Base-by-base conservation (phyloP, 2,797 vertebrate genomes). In the Zonotrichia albicollis region DNA sequence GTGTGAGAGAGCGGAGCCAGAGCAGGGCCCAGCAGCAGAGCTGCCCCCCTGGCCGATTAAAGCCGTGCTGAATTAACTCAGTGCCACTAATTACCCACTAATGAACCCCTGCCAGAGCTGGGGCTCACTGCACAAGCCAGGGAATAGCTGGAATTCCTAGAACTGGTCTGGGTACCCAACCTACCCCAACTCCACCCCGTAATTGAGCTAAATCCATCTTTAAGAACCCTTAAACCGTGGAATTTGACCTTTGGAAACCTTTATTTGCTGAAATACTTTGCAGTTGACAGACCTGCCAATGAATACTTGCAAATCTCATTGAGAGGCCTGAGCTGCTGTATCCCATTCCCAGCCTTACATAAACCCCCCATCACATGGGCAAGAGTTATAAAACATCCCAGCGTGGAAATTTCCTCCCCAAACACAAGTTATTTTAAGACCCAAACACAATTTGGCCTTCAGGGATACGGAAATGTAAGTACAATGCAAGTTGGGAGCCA, bases 91-190 rank as follows among this genome's bases (percentile, higher is more conserved):
- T 68, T 55, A 38, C 42, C 34, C 66, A 66, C 75, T 55, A 65
- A 65, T 22, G 58, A 60, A 23, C 10, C 66, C 62, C 72, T 79
- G 77, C 71, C 88, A 94, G 61, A 51, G 25, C 84, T 71, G 79
- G 36, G 79, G 67, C 57, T 88, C 72, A 21, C 65, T 79, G 29
- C 57, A 34, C 16, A 66, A 66, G 12, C 42, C 27, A 53, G 30
- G 19, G 80, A 96, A 95, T 81, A 82, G 71, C 89, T 74, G 72
- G 77, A 86, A 91, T 95, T 96, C 89, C 77, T 81, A 36, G 58
- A 85, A 76, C 76, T 18, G 75, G 38, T 22, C 83, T 29, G 80
- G 90, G 72, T 67, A 88, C 54, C 77, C 50, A 55, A 89, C 0
- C 61, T 74, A 72, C 80, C 76, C 85, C 55, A 73, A 8, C 72